A percentile compares a stretch with the other conserved stretches of the same genome.
Evolutionary conservation across 2,113 vertebrate species (phyloP).

Genomic region (Pao palembangensis): DNA sequence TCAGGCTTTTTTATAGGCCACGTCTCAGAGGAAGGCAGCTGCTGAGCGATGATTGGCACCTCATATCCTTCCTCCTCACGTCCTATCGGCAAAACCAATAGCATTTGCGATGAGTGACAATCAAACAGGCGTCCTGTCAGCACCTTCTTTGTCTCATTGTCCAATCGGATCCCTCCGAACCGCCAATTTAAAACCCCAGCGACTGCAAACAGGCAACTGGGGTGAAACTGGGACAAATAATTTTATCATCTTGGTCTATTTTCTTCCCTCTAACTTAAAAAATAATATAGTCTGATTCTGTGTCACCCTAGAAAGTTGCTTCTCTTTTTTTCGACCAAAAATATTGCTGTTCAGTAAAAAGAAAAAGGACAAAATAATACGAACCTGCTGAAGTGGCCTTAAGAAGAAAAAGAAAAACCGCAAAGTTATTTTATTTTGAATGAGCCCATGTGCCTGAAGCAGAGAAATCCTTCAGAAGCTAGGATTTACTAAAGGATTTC

Average conservation of each 20-base stretch:
- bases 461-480: too few relatives aligned
- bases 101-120: slow-evolving; percentile 9
- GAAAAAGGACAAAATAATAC: too few relatives aligned
- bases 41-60: slow-evolving; percentile 51
- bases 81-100: slow-evolving; percentile 35
- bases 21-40: slow-evolving; percentile 62
- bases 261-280: slow-evolving; percentile 5
- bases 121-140: slow-evolving; percentile 27
- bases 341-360: too few relatives aligned
- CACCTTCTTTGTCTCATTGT: slow-evolving; percentile 6
- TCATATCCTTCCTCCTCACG: slow-evolving; percentile 24
- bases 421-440: too few relatives aligned
- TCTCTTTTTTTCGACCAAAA: not conserved
- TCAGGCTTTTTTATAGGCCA: slow-evolving; percentile 61
- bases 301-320: slow-evolving; percentile 16
- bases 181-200: not conserved
- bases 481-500: too few relatives aligned
- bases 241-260: not conserved
- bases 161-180: not conserved
- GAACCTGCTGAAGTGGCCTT: too few relatives aligned
- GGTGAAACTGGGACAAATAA: not conserved
- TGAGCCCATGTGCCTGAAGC: too few relatives aligned
- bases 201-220: too few relatives aligned
- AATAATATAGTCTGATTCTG: slow-evolving; percentile 17
- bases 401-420: too few relatives aligned